A percentile compares a stretch with the other conserved stretches of the same genome.
phyloP scores from a whole-genome alignment of 2,888 invertebrate species.

The Habrosyne pyritoides region DNA sequence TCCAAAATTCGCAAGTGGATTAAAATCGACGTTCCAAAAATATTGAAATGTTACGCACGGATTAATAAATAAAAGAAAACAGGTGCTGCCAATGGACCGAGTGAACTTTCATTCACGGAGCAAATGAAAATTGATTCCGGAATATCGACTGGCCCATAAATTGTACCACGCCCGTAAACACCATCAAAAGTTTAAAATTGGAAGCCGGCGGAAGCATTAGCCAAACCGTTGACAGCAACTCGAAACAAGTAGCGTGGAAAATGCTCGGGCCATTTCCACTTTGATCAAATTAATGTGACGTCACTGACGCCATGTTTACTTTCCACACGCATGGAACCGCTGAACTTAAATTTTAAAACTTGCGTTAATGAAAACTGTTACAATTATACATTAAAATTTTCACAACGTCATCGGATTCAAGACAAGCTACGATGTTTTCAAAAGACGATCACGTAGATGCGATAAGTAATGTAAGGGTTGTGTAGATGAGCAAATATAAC shows the following conservation, averaged over 20 bases:
- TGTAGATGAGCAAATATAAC: too few species aligned
- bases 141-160: constrained; percentile 61
- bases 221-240: constrained; percentile 73
- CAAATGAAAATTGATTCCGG: constrained; percentile 31
- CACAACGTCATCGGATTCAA: too few species aligned
- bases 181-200: constrained; percentile 78
- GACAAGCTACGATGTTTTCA: too few species aligned
- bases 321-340: constrained; percentile 34
- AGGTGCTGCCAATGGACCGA: constrained; percentile 30
- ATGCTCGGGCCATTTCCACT: constrained; percentile 68
- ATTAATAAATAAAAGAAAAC: constrained; percentile 24
- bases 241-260: constrained; percentile 74
- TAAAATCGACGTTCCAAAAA: constrained; percentile 30
- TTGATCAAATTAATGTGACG: constrained; percentile 78
- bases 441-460: too few species aligned
- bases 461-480: too few species aligned
- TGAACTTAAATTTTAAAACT: constrained; percentile 41
- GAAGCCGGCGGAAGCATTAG: constrained; percentile 79
- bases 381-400: constrained; percentile 14
- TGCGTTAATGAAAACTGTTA: constrained; percentile 28
- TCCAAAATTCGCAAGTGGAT: constrained; percentile 49
- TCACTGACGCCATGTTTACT: constrained; percentile 56
- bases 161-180: constrained; percentile 59
- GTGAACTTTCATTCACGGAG: constrained; percentile 19
- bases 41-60: constrained; percentile 22